A percentile compares a stretch with the other conserved stretches of the same genome.
phyloP scores from a whole-genome alignment of 2,797 vertebrate genomes.

The Characodon lateralis region DNA sequence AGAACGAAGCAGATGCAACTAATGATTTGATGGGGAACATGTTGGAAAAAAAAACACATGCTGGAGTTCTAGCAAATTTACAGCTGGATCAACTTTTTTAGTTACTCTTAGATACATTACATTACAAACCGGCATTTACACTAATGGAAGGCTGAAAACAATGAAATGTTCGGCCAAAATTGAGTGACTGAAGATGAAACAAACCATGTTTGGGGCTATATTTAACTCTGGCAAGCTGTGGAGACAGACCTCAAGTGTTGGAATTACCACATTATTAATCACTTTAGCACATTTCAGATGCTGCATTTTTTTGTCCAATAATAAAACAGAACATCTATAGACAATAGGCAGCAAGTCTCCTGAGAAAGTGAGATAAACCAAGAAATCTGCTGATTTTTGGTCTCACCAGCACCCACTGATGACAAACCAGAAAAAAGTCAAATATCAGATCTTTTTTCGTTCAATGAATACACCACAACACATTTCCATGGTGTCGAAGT shows the following conservation, averaged over 20 bases:
- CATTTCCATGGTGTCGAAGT: no score
- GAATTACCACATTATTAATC: conserved; percentile 43
- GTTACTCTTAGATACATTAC: neutral
- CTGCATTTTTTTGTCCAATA: neutral
- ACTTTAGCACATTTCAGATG: conserved; percentile 37
- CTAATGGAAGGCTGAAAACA: conserved; percentile 15
- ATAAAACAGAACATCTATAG: neutral
- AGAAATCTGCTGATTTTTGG: neutral
- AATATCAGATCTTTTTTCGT: no score
- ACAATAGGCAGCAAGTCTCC: neutral
- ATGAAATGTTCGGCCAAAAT: conserved; percentile 28
- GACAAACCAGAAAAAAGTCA: neutral
- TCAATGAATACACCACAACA: no score
- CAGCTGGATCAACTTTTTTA: conserved; percentile 3
- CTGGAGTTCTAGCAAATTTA: conserved; percentile 1
- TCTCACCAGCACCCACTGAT: no score
- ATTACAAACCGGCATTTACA: conserved; percentile 3
- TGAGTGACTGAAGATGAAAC: conserved; percentile 29
- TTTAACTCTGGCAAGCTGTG: conserved; percentile 53
- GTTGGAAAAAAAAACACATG: conserved; percentile 20
- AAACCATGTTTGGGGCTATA: conserved; percentile 44
- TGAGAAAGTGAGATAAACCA: neutral
- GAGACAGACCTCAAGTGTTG: conserved; percentile 44
- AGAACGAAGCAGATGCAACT: conserved; percentile 45
- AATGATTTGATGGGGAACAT: conserved; percentile 35